phyloP scores from a whole-genome alignment of 2,888 invertebrate species.

The Lumbricus terrestris region DNA sequence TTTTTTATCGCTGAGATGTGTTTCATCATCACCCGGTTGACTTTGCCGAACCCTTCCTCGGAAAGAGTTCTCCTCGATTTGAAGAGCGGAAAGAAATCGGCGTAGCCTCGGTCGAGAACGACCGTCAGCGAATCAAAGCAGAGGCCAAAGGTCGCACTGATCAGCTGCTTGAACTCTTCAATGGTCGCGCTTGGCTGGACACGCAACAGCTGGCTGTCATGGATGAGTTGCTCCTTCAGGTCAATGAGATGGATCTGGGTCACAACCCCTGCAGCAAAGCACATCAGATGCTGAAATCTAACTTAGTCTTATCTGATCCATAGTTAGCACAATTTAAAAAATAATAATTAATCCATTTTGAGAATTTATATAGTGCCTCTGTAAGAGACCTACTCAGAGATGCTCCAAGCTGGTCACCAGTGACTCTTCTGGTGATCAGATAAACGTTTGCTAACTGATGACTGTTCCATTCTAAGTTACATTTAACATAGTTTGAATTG shows the following conservation, averaged over 20 bases:
- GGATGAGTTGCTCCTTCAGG: not conserved
- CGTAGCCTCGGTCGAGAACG: not conserved
- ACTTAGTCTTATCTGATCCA: not conserved
- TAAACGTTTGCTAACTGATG: too few species aligned
- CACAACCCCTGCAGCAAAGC: not conserved
- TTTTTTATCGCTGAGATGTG: not conserved
- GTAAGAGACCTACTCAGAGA: too few species aligned
- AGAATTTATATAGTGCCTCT: too few species aligned
- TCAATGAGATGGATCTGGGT: not conserved
- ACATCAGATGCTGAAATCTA: not conserved
- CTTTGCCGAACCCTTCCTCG: constrained; percentile 7
- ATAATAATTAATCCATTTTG: too few species aligned
- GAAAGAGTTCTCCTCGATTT: not conserved
- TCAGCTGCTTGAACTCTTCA: not conserved
- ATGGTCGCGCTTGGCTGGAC: not conserved
- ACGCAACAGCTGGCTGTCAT: not conserved
- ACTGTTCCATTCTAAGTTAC: too few species aligned
- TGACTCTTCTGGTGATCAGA: too few species aligned
- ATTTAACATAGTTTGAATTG: too few species aligned
- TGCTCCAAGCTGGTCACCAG: too few species aligned
- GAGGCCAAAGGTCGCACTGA: not conserved
- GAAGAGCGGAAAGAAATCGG: constrained; percentile 9
- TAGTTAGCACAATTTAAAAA: too few species aligned
- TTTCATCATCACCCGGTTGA: not conserved
- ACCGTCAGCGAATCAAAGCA: not conserved